A percentile compares a stretch with the other conserved stretches of the same genome.
These are phyloP conservation scores for Malacoctenus gilli DNA, from an alignment of 2,797 vertebrate species.

Conservation along the genomic window DNA sequence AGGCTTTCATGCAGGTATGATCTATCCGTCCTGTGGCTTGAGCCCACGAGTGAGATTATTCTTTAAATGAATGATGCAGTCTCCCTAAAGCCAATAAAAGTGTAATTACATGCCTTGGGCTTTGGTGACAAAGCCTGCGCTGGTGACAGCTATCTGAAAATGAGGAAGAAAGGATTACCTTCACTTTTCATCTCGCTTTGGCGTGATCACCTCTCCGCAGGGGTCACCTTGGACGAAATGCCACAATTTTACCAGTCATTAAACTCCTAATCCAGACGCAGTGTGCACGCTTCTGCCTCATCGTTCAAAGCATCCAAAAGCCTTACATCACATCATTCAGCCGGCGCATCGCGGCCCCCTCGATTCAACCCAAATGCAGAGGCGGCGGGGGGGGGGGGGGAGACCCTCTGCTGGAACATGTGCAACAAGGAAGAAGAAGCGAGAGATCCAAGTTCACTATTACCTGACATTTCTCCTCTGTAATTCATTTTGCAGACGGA, in stretches of 20 bases:
- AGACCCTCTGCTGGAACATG: too few relatives aligned
- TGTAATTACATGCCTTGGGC: constrained; percentile 82
- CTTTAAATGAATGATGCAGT: constrained; percentile 80
- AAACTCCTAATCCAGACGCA: constrained; percentile 80
- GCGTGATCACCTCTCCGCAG: constrained; percentile 71
- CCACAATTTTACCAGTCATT: constrained; percentile 87
- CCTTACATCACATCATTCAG: constrained; percentile 61
- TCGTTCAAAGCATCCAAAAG: constrained; percentile 72
- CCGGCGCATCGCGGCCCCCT: constrained; percentile 44
- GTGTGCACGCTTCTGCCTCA: constrained; percentile 66
- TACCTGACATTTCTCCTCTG: constrained; percentile 51
- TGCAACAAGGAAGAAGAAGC: constrained; percentile 22
- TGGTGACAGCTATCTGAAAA: constrained; percentile 75
- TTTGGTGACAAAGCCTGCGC: constrained; percentile 72
- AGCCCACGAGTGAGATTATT: constrained; percentile 71
- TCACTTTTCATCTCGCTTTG: constrained; percentile 74
- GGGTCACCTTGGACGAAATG: constrained; percentile 83
- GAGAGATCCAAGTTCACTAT: constrained; percentile 22
- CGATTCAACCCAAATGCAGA: constrained; percentile 45
- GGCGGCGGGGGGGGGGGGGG: constrained; percentile 41
- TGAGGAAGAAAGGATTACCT: constrained; percentile 80
- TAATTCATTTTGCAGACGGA: constrained; percentile 37
- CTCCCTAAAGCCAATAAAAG: constrained; percentile 81
- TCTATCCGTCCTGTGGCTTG: constrained; percentile 62
- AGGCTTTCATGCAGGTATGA: constrained; percentile 67